A percentile compares a stretch with the other conserved stretches of the same genome.
Conservation (phyloP, 2,113 vertebrate genomes). For the Mastomys natalensis region DNA sequence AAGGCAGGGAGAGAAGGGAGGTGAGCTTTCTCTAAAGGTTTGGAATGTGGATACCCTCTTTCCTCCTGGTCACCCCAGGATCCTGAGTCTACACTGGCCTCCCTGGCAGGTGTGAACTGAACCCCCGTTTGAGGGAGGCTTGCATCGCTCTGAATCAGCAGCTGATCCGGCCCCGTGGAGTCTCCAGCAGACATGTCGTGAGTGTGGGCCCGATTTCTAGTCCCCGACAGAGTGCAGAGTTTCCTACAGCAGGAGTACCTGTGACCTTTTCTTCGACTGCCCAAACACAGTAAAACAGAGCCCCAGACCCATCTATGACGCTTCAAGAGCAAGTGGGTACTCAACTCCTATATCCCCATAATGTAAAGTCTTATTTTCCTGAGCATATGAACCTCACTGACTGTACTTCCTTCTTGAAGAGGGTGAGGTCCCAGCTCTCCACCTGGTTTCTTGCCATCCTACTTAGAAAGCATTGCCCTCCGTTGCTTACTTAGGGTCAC, state of each 20-base stretch:
- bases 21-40: neutral
- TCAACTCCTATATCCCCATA: neutral
- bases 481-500: neutral
- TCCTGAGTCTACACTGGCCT: neutral
- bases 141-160: slow-evolving; percentile 93
- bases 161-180: slow-evolving; percentile 88
- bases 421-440: neutral
- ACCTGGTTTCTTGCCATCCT: neutral
- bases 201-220: neutral
- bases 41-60: too few relatives aligned
- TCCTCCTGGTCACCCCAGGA: neutral
- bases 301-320: neutral
- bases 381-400: neutral
- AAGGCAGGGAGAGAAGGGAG: neutral
- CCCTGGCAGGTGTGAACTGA: slow-evolving; percentile 92
- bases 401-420: neutral
- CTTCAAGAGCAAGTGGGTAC: neutral
- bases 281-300: neutral
- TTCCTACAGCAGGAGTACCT: neutral
- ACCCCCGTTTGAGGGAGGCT: slow-evolving; percentile 94
- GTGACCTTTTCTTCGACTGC: neutral
- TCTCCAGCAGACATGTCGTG: slow-evolving; percentile 94
- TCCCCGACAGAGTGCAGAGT: neutral
- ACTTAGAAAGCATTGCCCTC: neutral
- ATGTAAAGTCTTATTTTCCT: neutral